Percentiles rank a stretch among this genome's conserved stretches.
These are phyloP conservation scores for Melopsittacus undulatus DNA, from an alignment of 2,797 vertebrate genomes.

Conservation along the genomic window DNA sequence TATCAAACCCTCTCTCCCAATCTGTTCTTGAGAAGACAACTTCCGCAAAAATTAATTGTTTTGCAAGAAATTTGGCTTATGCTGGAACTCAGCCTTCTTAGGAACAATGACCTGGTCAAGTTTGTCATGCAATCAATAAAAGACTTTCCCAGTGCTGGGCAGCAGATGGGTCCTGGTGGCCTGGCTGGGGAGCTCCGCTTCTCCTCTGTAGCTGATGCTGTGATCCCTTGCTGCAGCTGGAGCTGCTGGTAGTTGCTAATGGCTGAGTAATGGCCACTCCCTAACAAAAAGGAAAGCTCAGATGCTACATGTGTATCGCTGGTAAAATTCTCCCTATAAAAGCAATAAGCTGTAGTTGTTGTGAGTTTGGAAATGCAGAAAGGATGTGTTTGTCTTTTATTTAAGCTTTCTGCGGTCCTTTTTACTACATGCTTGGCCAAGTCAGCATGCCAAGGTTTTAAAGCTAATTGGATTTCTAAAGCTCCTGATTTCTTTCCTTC, in stretches of 20 bases:
- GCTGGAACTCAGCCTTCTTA: neutral
- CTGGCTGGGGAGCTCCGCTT: neutral
- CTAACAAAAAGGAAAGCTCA: neutral
- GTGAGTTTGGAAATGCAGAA: neutral
- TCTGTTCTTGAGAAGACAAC: neutral
- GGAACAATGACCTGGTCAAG: neutral
- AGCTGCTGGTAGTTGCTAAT: neutral
- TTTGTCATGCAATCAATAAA: neutral
- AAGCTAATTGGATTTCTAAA: constrained; percentile 56
- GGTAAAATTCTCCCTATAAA: neutral
- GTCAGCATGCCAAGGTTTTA: constrained; percentile 39
- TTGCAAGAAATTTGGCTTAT: neutral
- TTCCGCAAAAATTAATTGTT: neutral
- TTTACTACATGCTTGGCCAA: constrained; percentile 16
- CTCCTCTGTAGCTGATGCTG: neutral
- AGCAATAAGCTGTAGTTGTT: neutral
- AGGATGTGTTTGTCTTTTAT: neutral
- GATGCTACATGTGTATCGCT: neutral
- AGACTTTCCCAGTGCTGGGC: neutral
- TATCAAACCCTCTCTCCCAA: neutral
- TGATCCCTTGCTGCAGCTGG: neutral
- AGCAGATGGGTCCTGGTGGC: neutral
- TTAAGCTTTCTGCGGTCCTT: neutral
- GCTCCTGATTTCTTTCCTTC: constrained; percentile 10
- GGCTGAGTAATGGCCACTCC: neutral